A percentile compares a stretch with the other conserved stretches of the same genome.
phyloP scores from a whole-genome alignment of 1,140 invertebrate species.

The Ceratoteleas bidentatus region DNA sequence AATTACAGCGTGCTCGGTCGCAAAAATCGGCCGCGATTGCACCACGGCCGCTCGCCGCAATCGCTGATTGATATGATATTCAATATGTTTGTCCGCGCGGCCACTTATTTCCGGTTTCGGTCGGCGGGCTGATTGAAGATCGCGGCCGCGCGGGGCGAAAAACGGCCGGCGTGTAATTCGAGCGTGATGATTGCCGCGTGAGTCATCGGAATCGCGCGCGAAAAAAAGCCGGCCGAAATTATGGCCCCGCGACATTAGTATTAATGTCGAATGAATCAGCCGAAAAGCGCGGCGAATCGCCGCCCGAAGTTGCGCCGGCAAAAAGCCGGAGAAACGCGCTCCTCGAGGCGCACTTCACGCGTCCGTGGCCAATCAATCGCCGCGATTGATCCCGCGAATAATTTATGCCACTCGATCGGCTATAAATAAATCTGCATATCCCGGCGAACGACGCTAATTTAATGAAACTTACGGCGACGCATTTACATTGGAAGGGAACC shows the following conservation, averaged over 20 bases:
- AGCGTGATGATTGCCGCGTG: slow-evolving; percentile 49
- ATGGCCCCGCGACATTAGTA: slow-evolving; percentile 28
- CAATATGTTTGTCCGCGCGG: slow-evolving; percentile 7
- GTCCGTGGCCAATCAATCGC: slow-evolving; percentile 24
- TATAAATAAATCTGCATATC: slow-evolving; percentile 31
- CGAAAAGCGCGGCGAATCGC: slow-evolving; percentile 63
- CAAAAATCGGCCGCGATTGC: slow-evolving; percentile 66
- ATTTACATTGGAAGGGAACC: slow-evolving; percentile 1
- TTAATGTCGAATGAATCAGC: slow-evolving; percentile 51
- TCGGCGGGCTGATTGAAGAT: slow-evolving; percentile 24
- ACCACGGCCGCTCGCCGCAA: slow-evolving; percentile 23
- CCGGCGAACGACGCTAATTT: slow-evolving; percentile 15
- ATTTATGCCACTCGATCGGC: slow-evolving; percentile 13
- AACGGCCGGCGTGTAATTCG: slow-evolving; percentile 12
- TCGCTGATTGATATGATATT: slow-evolving; percentile 32
- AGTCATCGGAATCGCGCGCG: slow-evolving; percentile 40
- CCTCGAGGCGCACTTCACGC: background rate
- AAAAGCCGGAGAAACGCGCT: slow-evolving; percentile 16
- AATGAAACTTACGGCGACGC: slow-evolving; percentile 11
- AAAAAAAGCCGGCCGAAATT: slow-evolving; percentile 34
- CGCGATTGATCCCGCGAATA: slow-evolving; percentile 17
- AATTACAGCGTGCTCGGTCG: slow-evolving; percentile 80
- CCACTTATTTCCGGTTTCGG: slow-evolving; percentile 35
- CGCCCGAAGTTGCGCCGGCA: no score
- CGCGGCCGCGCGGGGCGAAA: background rate